Percentiles rank a stretch among this genome's conserved stretches.
Conservation (phyloP, 2,113 vertebrate species). For the Syngnathus scovelli region DNA sequence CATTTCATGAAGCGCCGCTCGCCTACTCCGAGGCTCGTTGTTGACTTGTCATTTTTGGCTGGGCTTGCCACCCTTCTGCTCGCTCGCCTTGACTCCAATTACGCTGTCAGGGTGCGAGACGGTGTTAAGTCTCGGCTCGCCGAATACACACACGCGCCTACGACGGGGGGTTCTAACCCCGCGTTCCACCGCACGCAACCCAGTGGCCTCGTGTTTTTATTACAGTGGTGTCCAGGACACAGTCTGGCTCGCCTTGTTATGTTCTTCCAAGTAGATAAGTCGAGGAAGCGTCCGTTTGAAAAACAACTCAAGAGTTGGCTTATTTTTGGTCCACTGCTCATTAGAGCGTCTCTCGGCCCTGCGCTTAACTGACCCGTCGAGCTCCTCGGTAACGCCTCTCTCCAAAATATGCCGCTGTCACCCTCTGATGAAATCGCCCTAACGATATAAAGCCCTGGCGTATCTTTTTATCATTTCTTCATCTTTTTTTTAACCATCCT, state of each 20-base stretch:
- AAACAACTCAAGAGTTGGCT: slow-evolving; percentile 14
- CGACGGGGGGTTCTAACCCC: slow-evolving; percentile 30
- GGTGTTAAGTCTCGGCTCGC: slow-evolving; percentile 61
- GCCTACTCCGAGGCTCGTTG: slow-evolving; percentile 48
- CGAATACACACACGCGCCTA: slow-evolving; percentile 46
- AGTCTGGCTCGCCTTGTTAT: slow-evolving; percentile 38
- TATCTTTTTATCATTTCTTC: slow-evolving; percentile 6
- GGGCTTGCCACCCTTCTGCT: slow-evolving; percentile 56
- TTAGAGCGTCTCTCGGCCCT: slow-evolving; percentile 46
- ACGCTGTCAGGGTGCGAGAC: slow-evolving; percentile 57
- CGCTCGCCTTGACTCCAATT: slow-evolving; percentile 55
- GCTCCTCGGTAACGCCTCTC: slow-evolving; percentile 22
- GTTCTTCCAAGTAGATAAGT: slow-evolving; percentile 29
- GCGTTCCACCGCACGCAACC: slow-evolving; percentile 49
- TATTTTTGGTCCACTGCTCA: slow-evolving; percentile 50
- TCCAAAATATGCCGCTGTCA: slow-evolving; percentile 56
- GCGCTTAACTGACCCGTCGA: slow-evolving; percentile 45
- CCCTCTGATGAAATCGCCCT: slow-evolving; percentile 61
- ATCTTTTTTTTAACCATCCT: not conserved
- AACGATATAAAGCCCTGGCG: slow-evolving; percentile 43
- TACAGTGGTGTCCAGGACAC: slow-evolving; percentile 19
- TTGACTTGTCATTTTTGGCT: slow-evolving; percentile 60
- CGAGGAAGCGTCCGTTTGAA: slow-evolving; percentile 11
- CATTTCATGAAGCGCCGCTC: slow-evolving; percentile 43
- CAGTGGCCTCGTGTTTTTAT: slow-evolving; percentile 50